Conservation (phyloP, 2,888 invertebrate species). For the Rhamphomyia laevipes region DNA sequence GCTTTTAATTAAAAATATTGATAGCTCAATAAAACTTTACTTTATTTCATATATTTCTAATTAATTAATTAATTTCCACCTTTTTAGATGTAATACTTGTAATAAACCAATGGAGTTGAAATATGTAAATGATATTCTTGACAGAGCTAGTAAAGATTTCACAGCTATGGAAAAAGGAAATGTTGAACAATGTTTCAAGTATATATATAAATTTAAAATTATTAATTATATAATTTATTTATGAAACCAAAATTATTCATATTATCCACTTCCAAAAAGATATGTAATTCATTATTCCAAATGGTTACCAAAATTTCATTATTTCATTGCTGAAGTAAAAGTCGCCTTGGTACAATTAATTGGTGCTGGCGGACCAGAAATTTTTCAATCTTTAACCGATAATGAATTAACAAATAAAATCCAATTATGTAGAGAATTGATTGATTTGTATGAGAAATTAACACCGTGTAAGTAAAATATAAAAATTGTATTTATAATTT, state of each 20-base stretch:
- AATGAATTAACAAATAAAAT: conserved; percentile 53
- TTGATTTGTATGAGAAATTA: conserved; percentile 47
- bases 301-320: conserved; percentile 56
- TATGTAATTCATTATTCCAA: conserved; percentile 51
- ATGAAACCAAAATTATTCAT: too few species aligned
- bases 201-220: too few species aligned
- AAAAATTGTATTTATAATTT: too few species aligned
- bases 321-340: conserved; percentile 62
- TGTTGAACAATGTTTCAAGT: conserved; percentile 37
- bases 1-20: too few species aligned
- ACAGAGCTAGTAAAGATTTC: conserved; percentile 54
- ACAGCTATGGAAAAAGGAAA: conserved; percentile 53
- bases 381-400: conserved; percentile 45
- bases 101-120: conserved; percentile 41
- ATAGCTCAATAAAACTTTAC: too few species aligned
- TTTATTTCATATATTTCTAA: too few species aligned
- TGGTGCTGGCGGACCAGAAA: conserved; percentile 42
- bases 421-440: conserved; percentile 49
- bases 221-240: too few species aligned
- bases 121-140: conserved; percentile 49
- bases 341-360: conserved; percentile 60
- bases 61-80: too few species aligned
- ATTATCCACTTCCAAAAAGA: conserved; percentile 22
- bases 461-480: conserved; percentile 48
- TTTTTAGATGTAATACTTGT: conserved; percentile 52